Conservation (phyloP, 2,888 invertebrate genomes). For the Malacosoma neustria region DNA sequence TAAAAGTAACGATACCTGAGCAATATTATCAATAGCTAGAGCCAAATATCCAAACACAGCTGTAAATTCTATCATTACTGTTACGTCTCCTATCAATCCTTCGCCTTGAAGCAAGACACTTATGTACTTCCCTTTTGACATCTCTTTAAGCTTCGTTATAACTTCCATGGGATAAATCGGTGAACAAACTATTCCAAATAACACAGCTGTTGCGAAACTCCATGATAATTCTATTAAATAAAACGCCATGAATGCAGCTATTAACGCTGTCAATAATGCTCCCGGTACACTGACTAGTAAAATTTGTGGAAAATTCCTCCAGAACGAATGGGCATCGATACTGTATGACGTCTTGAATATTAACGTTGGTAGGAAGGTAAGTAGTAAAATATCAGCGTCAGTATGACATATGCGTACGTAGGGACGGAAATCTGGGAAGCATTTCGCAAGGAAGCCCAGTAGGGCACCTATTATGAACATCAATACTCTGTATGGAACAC, state of each 20-base stretch:
- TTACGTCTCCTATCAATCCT: slow-evolving; percentile 55
- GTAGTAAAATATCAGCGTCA: slow-evolving; percentile 41
- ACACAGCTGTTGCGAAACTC: slow-evolving; percentile 41
- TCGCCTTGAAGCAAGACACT: slow-evolving; percentile 53
- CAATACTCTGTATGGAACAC: slow-evolving; percentile 48
- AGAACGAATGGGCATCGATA: slow-evolving; percentile 55
- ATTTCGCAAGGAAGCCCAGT: slow-evolving; percentile 44
- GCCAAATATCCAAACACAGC: slow-evolving; percentile 48
- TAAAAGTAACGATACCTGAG: slow-evolving; percentile 44
- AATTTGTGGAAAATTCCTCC: slow-evolving; percentile 53
- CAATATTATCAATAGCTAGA: slow-evolving; percentile 33
- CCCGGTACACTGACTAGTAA: slow-evolving; percentile 50
- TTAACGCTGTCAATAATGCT: slow-evolving; percentile 40
- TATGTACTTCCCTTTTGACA: slow-evolving; percentile 52
- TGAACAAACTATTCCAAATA: slow-evolving; percentile 54
- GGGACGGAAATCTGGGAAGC: slow-evolving; percentile 41
- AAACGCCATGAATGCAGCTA: slow-evolving; percentile 49
- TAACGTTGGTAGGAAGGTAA: slow-evolving; percentile 44
- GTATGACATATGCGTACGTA: slow-evolving; percentile 44
- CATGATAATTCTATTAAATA: slow-evolving; percentile 49
- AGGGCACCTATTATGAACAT: slow-evolving; percentile 56
- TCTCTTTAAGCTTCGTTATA: slow-evolving; percentile 43
- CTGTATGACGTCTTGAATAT: slow-evolving; percentile 55
- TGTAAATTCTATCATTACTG: slow-evolving; percentile 56
- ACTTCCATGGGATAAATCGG: slow-evolving; percentile 62